phyloP scores from a whole-genome alignment of 2,888 invertebrate genomes.

The Dascillus cervinus region DNA sequence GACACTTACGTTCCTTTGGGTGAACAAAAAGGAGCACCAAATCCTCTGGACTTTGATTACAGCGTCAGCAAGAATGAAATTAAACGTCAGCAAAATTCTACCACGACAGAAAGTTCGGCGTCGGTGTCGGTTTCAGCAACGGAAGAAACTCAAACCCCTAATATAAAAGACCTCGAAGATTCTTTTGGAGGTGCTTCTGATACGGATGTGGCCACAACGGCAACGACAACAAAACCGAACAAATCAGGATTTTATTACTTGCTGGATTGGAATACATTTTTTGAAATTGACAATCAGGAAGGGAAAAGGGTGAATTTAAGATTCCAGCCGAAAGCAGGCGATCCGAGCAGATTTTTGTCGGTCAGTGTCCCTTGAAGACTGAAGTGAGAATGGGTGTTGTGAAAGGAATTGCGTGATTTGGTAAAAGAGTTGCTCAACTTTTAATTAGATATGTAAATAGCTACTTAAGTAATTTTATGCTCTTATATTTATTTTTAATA shows the following conservation, averaged over 20 bases:
- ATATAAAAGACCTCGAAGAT: constrained; percentile 61
- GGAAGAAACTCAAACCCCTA: constrained; percentile 41
- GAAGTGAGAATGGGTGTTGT: too few relatives aligned
- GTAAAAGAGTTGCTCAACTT: too few relatives aligned
- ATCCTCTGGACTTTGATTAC: constrained; percentile 38
- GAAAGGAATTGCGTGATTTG: too few relatives aligned
- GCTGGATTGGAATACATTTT: constrained; percentile 78
- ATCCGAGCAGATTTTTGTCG: constrained; percentile 68
- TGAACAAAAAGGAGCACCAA: constrained; percentile 33
- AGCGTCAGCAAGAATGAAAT: constrained; percentile 43
- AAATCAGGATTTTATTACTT: constrained; percentile 78
- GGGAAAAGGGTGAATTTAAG: constrained; percentile 66
- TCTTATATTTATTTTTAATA: too few relatives aligned
- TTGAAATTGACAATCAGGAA: constrained; percentile 73
- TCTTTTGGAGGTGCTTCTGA: constrained; percentile 64
- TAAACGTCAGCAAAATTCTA: constrained; percentile 43
- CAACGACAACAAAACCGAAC: constrained; percentile 46
- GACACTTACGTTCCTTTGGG: constrained; percentile 26
- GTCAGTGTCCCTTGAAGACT: constrained; percentile 66
- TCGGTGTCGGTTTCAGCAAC: constrained; percentile 23
- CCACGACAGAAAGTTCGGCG: constrained; percentile 10
- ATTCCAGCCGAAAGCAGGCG: constrained; percentile 73
- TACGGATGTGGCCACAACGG: constrained; percentile 44
- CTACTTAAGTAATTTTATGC: too few relatives aligned
- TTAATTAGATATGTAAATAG: too few relatives aligned